Conservation (phyloP, 2,888 invertebrate genomes). For the Andricus curvator region DNA sequence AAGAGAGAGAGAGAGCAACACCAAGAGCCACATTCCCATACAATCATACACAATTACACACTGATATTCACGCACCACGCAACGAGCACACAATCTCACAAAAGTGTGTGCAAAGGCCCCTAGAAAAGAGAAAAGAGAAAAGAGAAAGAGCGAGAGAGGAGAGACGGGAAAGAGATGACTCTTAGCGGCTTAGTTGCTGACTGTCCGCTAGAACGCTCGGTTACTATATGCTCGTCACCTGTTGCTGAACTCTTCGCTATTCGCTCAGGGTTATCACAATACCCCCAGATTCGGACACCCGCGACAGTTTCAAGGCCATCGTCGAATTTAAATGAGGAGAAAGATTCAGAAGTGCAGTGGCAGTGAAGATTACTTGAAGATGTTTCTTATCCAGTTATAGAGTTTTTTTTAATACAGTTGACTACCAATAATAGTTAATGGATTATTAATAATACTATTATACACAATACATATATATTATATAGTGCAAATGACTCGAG, state of each 20-base stretch:
- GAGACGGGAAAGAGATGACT: conserved; percentile 68
- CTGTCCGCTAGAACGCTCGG: conserved; percentile 71
- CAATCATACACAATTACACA: background rate
- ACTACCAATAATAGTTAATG: background rate
- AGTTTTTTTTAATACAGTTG: background rate
- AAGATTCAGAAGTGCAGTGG: conserved; percentile 11
- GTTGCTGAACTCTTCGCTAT: conserved; percentile 60
- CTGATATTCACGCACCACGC: conserved; percentile 21
- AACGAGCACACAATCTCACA: conserved; percentile 11
- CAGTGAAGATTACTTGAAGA: background rate
- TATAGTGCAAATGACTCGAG: background rate
- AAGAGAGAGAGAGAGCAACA: conserved; percentile 36
- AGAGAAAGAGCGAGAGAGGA: conserved; percentile 58
- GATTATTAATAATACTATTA: background rate
- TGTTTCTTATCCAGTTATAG: background rate
- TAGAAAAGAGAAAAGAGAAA: conserved; percentile 53
- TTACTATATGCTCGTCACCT: conserved; percentile 61
- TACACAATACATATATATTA: background rate
- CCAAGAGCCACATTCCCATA: conserved; percentile 17
- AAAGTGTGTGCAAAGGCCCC: conserved; percentile 19
- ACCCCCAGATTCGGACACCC: conserved; percentile 14
- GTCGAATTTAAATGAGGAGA: conserved; percentile 7
- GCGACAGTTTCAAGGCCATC: conserved; percentile 11
- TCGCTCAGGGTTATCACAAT: conserved; percentile 39
- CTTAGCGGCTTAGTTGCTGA: conserved; percentile 65